A percentile compares a stretch with the other conserved stretches of the same genome.
Evolutionary conservation across 1,140 invertebrate species (phyloP).

Genomic region (Pararge aegeria): DNA sequence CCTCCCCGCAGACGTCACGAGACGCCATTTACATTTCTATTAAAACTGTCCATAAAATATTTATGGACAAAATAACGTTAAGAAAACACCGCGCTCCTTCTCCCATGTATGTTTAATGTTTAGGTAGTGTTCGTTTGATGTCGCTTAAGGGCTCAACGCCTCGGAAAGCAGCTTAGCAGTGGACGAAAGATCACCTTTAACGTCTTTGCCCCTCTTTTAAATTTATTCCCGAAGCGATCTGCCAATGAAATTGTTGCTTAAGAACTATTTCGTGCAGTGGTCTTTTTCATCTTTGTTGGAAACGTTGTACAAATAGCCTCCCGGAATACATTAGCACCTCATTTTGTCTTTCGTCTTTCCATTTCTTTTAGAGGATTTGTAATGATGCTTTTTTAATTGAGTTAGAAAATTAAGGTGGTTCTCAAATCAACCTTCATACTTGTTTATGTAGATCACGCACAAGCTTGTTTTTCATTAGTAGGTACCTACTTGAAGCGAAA

Average conservation of each 20-base stretch:
- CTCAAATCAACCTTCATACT: no score
- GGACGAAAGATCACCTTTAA: conserved; percentile 47
- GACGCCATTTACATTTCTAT: conserved; percentile 61
- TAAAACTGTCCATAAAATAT: conserved; percentile 61
- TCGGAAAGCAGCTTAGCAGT: conserved; percentile 42
- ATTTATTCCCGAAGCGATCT: conserved; percentile 51
- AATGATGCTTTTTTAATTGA: background rate
- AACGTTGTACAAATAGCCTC: conserved; percentile 26
- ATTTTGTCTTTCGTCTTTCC: conserved; percentile 20
- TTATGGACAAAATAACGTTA: conserved; percentile 68
- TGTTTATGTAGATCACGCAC: no score
- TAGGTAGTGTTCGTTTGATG: conserved; percentile 65
- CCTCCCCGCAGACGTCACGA: no score
- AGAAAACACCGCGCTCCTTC: conserved; percentile 56
- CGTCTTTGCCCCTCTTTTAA: conserved; percentile 35
- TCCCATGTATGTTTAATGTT: conserved; percentile 70
- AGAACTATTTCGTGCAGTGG: conserved; percentile 29
- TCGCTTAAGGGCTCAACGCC: conserved; percentile 45
- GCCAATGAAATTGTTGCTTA: conserved; percentile 52
- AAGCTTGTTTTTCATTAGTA: no score
- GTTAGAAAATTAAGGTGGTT: no score
- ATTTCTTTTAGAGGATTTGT: conserved; percentile 15
- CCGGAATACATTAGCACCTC: conserved; percentile 25
- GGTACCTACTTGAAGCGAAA: no score
- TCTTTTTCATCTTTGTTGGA: conserved; percentile 26